Conservation (phyloP, 2,888 invertebrate genomes). For the Lasius fuliginosus region DNA sequence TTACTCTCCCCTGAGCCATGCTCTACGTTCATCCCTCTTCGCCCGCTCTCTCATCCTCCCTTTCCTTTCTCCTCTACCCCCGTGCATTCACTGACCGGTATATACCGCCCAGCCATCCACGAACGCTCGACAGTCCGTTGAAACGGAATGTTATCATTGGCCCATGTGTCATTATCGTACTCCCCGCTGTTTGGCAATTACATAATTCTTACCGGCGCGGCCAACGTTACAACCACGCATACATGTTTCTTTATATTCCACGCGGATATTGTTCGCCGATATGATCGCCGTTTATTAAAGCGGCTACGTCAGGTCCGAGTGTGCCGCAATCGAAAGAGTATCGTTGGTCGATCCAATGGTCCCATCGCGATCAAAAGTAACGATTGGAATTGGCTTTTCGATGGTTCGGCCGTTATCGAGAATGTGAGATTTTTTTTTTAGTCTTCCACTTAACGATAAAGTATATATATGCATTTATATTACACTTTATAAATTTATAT, state of each 20-base stretch:
- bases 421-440: conserved; percentile 8
- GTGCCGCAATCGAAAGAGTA: conserved; percentile 47
- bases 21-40: conserved; percentile 37
- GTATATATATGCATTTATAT: not conserved
- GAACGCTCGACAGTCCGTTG: conserved; percentile 69
- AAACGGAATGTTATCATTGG: conserved; percentile 81
- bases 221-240: conserved; percentile 16
- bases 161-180: conserved; percentile 79
- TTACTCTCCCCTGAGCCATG: conserved; percentile 60
- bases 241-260: conserved; percentile 62
- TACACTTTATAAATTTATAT: not conserved
- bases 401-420: conserved; percentile 12
- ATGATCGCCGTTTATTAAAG: conserved; percentile 67
- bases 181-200: conserved; percentile 74
- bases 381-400: conserved; percentile 26
- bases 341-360: conserved; percentile 26
- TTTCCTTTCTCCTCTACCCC: conserved; percentile 4
- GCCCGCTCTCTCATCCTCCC: conserved; percentile 14
- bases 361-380: conserved; percentile 44
- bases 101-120: conserved; percentile 56
- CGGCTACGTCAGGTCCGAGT: conserved; percentile 31
- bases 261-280: conserved; percentile 51
- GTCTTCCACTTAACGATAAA: not conserved
- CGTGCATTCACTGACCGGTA: conserved; percentile 41
- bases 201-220: conserved; percentile 76